A percentile compares a stretch with the other conserved stretches of the same genome.
These are phyloP conservation scores for Lycaena phlaeas DNA, from an alignment of 2,888 invertebrate genomes.

Conservation along the genomic window DNA sequence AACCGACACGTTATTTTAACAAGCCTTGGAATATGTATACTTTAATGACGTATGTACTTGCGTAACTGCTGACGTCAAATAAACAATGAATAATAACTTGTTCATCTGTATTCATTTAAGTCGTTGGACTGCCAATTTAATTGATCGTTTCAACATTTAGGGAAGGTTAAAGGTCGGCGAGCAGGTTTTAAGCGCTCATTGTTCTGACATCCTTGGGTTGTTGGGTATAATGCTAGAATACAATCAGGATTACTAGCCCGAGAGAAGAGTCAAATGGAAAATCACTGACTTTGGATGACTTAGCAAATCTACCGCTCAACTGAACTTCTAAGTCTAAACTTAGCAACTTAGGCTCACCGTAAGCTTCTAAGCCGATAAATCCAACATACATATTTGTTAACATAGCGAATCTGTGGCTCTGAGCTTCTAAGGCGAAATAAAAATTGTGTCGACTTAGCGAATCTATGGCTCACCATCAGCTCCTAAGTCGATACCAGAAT, in stretches of 20 bases:
- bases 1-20: conserved; percentile 3
- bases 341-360: no score
- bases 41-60: conserved; percentile 4
- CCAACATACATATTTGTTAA: no score
- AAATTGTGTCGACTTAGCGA: no score
- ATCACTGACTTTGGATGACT: no score
- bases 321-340: no score
- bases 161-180: conserved; percentile 6
- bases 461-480: no score
- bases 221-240: neutral
- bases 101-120: conserved; percentile 17
- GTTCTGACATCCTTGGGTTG: neutral
- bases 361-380: no score
- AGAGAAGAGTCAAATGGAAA: no score
- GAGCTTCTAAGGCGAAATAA: no score
- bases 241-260: neutral
- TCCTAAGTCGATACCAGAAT: conserved; percentile 3
- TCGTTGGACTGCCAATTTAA: conserved; percentile 13
- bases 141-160: conserved; percentile 12
- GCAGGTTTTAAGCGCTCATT: neutral
- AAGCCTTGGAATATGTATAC: conserved; percentile 6
- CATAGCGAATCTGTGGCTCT: no score
- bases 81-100: conserved; percentile 10
- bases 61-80: conserved; percentile 11
- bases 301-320: no score